phyloP scores from a whole-genome alignment of 2,113 vertebrate genomes.

The Chaetodon trifascialis region DNA sequence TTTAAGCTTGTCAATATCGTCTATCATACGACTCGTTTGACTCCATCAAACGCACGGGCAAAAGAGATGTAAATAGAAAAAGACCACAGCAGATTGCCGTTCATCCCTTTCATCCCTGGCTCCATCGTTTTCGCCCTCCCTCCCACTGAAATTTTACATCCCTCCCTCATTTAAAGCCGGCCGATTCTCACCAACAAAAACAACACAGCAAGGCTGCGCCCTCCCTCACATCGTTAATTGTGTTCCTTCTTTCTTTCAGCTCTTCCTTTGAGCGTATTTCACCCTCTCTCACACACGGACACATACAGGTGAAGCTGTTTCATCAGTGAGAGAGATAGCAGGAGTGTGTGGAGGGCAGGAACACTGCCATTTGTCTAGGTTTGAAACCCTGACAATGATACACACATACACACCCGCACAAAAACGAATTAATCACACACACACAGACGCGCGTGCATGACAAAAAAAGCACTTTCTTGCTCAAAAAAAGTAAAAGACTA shows the following conservation, averaged over 20 bases:
- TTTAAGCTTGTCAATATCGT: constrained; percentile 71
- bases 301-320: constrained; percentile 16
- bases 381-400: constrained; percentile 20
- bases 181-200: constrained; percentile 1
- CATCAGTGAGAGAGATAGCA: constrained; percentile 20
- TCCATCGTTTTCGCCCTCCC: not conserved
- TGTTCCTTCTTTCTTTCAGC: not conserved
- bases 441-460: too few relatives aligned
- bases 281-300: not conserved
- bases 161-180: constrained; percentile 8
- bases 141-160: not conserved
- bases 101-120: constrained; percentile 5
- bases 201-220: not conserved
- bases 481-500: constrained; percentile 1
- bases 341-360: constrained; percentile 40
- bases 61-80: constrained; percentile 22
- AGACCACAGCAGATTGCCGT: not conserved
- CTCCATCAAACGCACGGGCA: constrained; percentile 42
- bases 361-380: constrained; percentile 40
- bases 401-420: constrained; percentile 15
- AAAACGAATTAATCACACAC: constrained; percentile 4
- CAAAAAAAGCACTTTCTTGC: not conserved
- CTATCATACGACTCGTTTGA: constrained; percentile 65
- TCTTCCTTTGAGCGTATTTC: not conserved
- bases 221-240: constrained; percentile 7